phyloP scores from a whole-genome alignment of 1,140 invertebrate genomes.

The Euura lappo region DNA sequence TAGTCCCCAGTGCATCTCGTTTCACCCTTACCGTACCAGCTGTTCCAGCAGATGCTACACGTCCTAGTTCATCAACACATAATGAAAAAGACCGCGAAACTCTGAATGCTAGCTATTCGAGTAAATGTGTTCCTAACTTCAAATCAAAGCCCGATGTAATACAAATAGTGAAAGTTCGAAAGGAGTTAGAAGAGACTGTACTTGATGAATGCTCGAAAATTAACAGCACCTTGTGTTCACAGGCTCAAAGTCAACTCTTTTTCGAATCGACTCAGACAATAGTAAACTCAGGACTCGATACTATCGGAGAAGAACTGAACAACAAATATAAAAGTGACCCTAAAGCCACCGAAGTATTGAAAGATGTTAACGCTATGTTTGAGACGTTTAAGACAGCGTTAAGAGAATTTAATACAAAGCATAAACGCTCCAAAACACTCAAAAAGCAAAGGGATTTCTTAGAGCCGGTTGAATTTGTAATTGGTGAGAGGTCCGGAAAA shows the following conservation, averaged over 20 bases:
- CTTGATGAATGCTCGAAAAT: slow-evolving; percentile 14
- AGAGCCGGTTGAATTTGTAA: slow-evolving; percentile 18
- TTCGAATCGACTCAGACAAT: slow-evolving; percentile 14
- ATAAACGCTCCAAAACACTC: slow-evolving; percentile 14
- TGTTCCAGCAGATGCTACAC: neutral
- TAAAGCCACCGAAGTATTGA: slow-evolving; percentile 11
- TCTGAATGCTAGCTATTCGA: neutral
- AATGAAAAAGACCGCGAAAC: slow-evolving; percentile 6
- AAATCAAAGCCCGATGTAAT: neutral
- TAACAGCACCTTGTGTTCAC: slow-evolving; percentile 15
- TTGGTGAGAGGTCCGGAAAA: slow-evolving; percentile 9
- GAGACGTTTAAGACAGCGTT: slow-evolving; percentile 13
- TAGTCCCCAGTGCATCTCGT: neutral
- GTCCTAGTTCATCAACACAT: neutral
- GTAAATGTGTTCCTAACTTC: slow-evolving; percentile 3
- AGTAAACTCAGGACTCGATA: slow-evolving; percentile 13
- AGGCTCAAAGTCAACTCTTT: slow-evolving; percentile 16
- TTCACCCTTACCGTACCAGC: neutral
- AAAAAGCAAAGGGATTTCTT: slow-evolving; percentile 18
- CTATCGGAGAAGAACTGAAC: slow-evolving; percentile 13
- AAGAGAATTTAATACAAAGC: slow-evolving; percentile 13
- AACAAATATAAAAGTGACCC: slow-evolving; percentile 4
- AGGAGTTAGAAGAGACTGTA: slow-evolving; percentile 1
- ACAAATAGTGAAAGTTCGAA: neutral
- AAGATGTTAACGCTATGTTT: slow-evolving; percentile 12